Evolutionary conservation across 2,113 vertebrate genomes (phyloP), one percentile per base, ranked within the genome.

Genomic region (Trogon melanurus): DNA sequence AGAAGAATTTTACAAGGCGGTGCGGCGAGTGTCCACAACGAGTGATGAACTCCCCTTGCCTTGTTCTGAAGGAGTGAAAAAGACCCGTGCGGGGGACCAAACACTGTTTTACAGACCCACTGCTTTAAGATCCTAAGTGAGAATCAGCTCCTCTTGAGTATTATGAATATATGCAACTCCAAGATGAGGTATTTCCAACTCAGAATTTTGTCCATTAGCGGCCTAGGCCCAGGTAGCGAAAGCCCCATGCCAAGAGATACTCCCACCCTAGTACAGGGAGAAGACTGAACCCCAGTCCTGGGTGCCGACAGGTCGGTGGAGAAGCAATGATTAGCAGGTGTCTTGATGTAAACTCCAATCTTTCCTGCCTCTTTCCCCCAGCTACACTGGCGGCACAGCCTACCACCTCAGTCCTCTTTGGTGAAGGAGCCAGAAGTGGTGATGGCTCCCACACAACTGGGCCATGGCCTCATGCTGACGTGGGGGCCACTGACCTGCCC

Each of bases 1-100:
- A 19, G 41, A 93, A 97, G 96, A 97, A 94, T 97, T 97, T 97
- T 92, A 88, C 29, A 34, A 85, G 95, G 95, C 2, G 2, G 48
- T 62, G 45, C 25, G 54, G 41, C 1, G 2, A 54, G 50, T 2
- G 8, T 29, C 69, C 8, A 0, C 11, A 26, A 61, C 66, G 79
- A 71, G 71, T 5, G 1, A 34, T 58, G 41, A 26, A 32, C 26
- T 81, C 69, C 44, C 66, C 57, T 58, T 61, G 79, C 74, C 67
- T 82, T 22, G 32, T 79, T 84, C 34, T 58, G 19, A 32, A 91
- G 80, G 21, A 79, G n/a, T 25, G 60, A 74, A 71, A 72, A 45
- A 6, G 4, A 71, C 66, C 79, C 9, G 25, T 44, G 47, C 64
- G 21, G 47, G 26, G 32, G 26, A 62, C 50, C 7, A 60, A 76